Conservation (phyloP, 2,888 invertebrate species). For the Epistrophe eligans region DNA sequence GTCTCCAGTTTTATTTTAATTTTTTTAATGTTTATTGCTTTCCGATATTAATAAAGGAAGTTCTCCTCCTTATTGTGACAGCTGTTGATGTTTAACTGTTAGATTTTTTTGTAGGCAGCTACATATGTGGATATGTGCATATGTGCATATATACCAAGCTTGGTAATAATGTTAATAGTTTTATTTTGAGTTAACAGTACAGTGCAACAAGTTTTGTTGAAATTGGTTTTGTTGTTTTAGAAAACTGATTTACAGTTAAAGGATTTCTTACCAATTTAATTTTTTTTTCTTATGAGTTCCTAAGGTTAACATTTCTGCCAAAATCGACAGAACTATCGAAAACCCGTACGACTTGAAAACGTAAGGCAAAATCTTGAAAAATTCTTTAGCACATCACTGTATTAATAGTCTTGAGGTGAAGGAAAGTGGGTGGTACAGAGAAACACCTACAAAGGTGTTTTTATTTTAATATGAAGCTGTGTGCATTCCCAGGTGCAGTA, state of each 20-base stretch:
- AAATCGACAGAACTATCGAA: no score
- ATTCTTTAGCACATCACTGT: neutral
- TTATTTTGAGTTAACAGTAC: neutral
- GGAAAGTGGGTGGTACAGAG: constrained; percentile 1
- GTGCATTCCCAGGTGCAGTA: constrained; percentile 8
- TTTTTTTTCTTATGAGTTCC: no score
- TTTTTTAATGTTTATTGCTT: constrained; percentile 15
- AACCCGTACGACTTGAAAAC: no score
- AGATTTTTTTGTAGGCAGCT: neutral
- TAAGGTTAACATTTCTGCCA: no score
- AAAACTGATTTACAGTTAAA: no score
- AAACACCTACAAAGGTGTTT: constrained; percentile 4
- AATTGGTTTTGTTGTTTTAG: neutral
- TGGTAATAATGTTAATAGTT: constrained; percentile 8
- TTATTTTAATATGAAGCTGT: neutral
- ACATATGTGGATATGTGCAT: no score
- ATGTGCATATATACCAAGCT: neutral
- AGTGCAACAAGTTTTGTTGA: neutral
- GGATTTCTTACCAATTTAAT: no score
- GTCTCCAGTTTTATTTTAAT: neutral
- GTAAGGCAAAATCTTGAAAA: no score
- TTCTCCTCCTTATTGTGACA: constrained; percentile 41
- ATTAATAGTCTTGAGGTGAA: neutral
- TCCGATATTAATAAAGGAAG: constrained; percentile 21
- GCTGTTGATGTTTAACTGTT: neutral